A percentile compares a stretch with the other conserved stretches of the same genome.
Evolutionary conservation across 2,113 vertebrate genomes (phyloP).

Genomic region (Myiagra hebetior): DNA sequence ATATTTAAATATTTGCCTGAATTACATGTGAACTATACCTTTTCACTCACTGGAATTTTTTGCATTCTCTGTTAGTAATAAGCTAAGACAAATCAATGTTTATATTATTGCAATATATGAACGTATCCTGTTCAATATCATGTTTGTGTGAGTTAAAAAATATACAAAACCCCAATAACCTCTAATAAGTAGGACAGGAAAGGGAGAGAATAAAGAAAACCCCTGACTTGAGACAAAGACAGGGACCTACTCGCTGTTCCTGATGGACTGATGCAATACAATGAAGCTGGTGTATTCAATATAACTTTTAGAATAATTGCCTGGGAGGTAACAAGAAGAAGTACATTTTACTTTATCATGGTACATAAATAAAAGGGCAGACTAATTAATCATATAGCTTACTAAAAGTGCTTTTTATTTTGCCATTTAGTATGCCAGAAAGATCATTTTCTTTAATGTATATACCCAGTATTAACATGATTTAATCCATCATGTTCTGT

Average conservation of each 20-base stretch:
- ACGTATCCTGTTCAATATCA: neutral
- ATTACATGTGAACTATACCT: neutral
- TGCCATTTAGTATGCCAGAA: conserved; percentile 89
- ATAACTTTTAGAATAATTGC: conserved; percentile 85
- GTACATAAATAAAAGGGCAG: conserved; percentile 79
- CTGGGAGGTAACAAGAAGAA: conserved; percentile 80
- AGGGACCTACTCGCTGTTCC: conserved; percentile 1
- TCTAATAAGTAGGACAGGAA: neutral
- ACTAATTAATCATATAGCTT: conserved; percentile 91
- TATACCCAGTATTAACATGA: conserved; percentile 84
- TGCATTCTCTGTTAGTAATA: neutral
- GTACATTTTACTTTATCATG: conserved; percentile 90
- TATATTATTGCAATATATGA: neutral
- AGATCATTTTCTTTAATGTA: conserved; percentile 91
- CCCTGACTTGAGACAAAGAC: conserved; percentile 38
- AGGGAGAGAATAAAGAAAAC: neutral
- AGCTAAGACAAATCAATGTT: neutral
- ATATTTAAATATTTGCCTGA: conserved; percentile 2
- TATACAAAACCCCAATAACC: neutral
- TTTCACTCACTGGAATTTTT: neutral
- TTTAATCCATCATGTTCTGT: conserved; percentile 85
- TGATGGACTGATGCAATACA: conserved; percentile 33
- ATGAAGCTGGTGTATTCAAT: conserved; percentile 40
- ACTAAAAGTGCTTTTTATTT: conserved; percentile 97
- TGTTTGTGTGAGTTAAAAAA: neutral